These are phyloP conservation scores for Trissonchulus sp. DNA, from an alignment of 2,888 invertebrate genomes.

Conservation along the genomic window DNA sequence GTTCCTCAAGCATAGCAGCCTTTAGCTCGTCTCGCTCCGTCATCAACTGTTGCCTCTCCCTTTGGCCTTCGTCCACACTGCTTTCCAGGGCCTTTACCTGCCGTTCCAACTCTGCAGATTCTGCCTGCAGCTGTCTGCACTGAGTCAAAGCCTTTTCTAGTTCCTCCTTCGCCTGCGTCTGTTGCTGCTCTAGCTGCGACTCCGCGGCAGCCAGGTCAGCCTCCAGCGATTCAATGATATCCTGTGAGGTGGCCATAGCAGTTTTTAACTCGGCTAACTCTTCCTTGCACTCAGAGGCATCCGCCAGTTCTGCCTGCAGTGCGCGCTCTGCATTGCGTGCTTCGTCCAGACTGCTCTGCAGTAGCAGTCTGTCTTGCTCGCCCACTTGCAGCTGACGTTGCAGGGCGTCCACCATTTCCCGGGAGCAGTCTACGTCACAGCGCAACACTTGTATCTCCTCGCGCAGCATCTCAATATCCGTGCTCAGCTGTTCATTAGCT, in stretches of 20 bases:
- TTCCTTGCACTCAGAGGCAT: too few species aligned
- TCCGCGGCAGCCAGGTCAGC: conserved; percentile 1
- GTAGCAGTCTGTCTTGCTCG: too few species aligned
- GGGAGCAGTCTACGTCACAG: too few species aligned
- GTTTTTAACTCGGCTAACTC: too few species aligned
- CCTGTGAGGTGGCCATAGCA: conserved; percentile 23
- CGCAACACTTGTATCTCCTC: too few species aligned
- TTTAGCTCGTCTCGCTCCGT: neutral
- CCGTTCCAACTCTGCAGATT: neutral
- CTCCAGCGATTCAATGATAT: conserved; percentile 26
- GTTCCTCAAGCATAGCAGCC: neutral
- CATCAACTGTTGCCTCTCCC: neutral
- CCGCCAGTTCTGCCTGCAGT: too few species aligned
- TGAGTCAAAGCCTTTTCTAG: neutral
- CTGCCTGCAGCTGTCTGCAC: neutral
- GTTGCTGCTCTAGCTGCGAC: neutral
- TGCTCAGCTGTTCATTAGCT: too few species aligned
- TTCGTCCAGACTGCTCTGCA: too few species aligned
- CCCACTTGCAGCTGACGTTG: too few species aligned
- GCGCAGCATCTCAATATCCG: too few species aligned
- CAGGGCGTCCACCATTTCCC: too few species aligned
- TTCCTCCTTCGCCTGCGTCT: neutral
- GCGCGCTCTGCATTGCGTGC: too few species aligned
- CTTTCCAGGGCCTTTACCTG: neutral
- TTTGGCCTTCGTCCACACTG: neutral